Conservation (phyloP, 2,888 invertebrate species). For the Aleiodes alternator region DNA sequence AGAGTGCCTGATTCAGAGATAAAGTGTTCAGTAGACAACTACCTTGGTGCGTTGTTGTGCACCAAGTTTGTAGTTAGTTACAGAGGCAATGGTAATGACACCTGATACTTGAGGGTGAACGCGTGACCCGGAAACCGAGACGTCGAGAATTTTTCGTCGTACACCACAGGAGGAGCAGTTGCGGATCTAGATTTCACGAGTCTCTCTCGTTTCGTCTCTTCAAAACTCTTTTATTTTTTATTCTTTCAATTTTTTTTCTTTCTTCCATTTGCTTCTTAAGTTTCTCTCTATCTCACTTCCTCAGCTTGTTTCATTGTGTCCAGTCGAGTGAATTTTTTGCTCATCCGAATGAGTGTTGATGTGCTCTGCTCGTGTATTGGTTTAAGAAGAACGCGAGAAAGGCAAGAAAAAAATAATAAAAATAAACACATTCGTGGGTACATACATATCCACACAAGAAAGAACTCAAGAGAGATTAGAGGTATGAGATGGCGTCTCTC, state of each 20-base stretch:
- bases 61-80: slow-evolving; percentile 24
- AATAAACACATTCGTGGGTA: slow-evolving; percentile 1
- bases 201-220: slow-evolving; percentile 28
- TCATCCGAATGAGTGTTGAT: slow-evolving; percentile 8
- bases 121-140: slow-evolving; percentile 72
- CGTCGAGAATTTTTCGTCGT: slow-evolving; percentile 62
- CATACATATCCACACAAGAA: slow-evolving; percentile 21
- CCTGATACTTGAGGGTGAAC: slow-evolving; percentile 68
- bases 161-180: slow-evolving; percentile 37
- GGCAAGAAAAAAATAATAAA: too few relatives aligned
- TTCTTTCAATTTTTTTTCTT: slow-evolving; percentile 28
- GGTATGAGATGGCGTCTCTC: slow-evolving; percentile 63
- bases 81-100: slow-evolving; percentile 67
- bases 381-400: not conserved
- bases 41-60: slow-evolving; percentile 20
- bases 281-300: slow-evolving; percentile 26
- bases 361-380: slow-evolving; percentile 10
- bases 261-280: not conserved
- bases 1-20: slow-evolving; percentile 1
- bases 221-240: slow-evolving; percentile 22
- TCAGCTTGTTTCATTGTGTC: slow-evolving; percentile 22
- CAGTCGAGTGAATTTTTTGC: slow-evolving; percentile 41
- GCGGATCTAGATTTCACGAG: slow-evolving; percentile 28
- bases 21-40: slow-evolving; percentile 23
- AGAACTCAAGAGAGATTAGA: slow-evolving; percentile 63